phyloP scores from a whole-genome alignment of 2,888 invertebrate species.

The Osedax frankpressi region DNA sequence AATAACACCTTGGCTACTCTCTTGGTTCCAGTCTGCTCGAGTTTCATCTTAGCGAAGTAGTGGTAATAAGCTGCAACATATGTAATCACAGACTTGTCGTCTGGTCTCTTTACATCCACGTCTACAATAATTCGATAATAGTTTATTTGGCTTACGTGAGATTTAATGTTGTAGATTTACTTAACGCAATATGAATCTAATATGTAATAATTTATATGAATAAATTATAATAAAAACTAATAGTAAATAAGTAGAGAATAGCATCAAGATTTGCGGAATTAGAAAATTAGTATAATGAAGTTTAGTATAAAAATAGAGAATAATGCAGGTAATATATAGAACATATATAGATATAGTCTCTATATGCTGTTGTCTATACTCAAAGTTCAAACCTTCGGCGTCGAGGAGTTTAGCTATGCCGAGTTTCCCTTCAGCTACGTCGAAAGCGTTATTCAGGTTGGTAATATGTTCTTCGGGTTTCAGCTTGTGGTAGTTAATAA shows the following conservation, averaged over 20 bases:
- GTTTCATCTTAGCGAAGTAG: conserved; percentile 96
- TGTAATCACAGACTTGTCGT: conserved; percentile 96
- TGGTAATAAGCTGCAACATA: conserved; percentile 98
- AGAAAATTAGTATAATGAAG: too few species aligned
- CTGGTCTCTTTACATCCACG: conserved; percentile 80
- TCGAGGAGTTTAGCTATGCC: conserved; percentile 79
- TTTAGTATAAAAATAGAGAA: too few species aligned
- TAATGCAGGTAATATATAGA: too few species aligned
- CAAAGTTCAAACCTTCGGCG: conserved; percentile 86
- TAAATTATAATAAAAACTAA: too few species aligned
- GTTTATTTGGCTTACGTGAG: too few species aligned
- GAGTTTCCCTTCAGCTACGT: conserved; percentile 77
- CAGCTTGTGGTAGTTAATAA: conserved; percentile 73
- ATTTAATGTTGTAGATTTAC: too few species aligned
- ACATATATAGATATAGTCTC: too few species aligned
- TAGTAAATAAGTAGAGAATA: too few species aligned
- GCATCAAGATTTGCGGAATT: too few species aligned
- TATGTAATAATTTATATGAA: too few species aligned
- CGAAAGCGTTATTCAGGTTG: conserved; percentile 93
- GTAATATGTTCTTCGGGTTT: conserved; percentile 72
- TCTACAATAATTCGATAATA: conserved; percentile 57
- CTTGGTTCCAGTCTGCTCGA: conserved; percentile 89
- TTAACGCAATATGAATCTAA: too few species aligned
- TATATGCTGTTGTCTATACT: too few species aligned
- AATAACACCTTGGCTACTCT: conserved; percentile 93